Conservation (phyloP, 2,797 vertebrate species). For the Yasuhikotakia modesta region DNA sequence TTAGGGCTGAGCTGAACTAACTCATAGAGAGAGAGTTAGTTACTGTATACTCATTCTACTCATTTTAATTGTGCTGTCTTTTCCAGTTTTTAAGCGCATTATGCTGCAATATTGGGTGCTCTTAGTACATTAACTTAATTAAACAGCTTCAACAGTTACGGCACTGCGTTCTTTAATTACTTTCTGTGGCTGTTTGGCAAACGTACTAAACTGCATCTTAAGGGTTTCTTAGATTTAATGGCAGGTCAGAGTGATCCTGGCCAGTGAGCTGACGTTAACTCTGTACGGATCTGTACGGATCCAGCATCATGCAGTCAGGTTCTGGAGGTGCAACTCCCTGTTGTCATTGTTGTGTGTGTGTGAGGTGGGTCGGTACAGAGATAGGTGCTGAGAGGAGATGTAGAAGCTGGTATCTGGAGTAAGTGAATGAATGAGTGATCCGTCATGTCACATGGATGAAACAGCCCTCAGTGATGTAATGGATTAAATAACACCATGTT, state of each 20-base stretch:
- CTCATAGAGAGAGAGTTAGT: not conserved
- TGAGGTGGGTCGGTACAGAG: conserved; percentile 18
- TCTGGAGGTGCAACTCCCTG: too few species aligned
- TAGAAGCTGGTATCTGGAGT: not conserved
- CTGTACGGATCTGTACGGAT: too few species aligned
- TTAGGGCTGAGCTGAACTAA: not conserved
- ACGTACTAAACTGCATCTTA: too few species aligned
- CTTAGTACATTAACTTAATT: not conserved
- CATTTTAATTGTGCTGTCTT: not conserved
- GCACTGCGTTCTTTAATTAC: not conserved
- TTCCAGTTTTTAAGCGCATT: not conserved
- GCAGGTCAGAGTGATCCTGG: too few species aligned
- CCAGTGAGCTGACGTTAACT: too few species aligned
- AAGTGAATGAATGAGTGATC: conserved; percentile 4
- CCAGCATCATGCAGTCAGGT: too few species aligned
- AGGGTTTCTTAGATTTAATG: not conserved
- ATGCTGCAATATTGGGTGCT: too few species aligned
- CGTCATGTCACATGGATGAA: too few species aligned
- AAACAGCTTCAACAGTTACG: not conserved
- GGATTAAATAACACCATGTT: not conserved
- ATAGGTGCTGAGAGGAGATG: conserved; percentile 27
- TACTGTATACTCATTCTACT: not conserved
- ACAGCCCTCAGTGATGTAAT: not conserved
- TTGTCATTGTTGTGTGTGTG: too few species aligned
- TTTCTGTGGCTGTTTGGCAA: not conserved